Evolutionary conservation across 2,797 vertebrate genomes (phyloP).

Genomic region (Odontamblyopus lacepedii): DNA sequence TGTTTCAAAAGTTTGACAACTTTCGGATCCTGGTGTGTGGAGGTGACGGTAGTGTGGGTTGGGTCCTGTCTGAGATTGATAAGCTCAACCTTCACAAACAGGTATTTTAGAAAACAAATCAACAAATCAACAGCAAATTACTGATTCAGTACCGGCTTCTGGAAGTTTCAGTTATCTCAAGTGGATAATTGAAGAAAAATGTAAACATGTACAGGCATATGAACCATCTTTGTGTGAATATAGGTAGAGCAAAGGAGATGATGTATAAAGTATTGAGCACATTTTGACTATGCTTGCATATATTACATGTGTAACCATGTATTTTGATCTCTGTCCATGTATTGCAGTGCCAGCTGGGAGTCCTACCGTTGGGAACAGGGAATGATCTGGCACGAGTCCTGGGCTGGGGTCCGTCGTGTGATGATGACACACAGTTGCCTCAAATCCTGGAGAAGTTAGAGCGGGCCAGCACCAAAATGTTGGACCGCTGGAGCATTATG

Average conservation of each 20-base stretch:
- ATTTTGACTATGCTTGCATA: not conserved
- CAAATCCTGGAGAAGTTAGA: constrained; percentile 97
- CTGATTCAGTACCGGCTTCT: not conserved
- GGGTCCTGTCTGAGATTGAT: constrained; percentile 98
- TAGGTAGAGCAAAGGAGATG: not conserved
- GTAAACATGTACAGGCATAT: not conserved
- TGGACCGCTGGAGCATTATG: constrained; percentile 99
- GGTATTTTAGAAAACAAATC: constrained; percentile 58
- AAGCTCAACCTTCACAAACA: constrained; percentile 97
- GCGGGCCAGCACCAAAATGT: constrained; percentile 97
- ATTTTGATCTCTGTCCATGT: not conserved
- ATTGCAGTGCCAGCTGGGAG: constrained; percentile 93
- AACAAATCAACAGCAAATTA: not conserved
- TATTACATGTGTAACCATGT: not conserved
- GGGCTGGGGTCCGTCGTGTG: constrained; percentile 95
- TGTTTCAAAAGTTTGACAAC: constrained; percentile 99
- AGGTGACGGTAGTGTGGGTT: constrained; percentile 96
- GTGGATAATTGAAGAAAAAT: not conserved
- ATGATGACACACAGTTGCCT: constrained; percentile 95
- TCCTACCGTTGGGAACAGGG: constrained; percentile 93
- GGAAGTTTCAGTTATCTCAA: not conserved
- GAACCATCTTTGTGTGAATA: not conserved
- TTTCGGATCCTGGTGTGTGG: constrained; percentile 98
- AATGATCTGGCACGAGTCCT: constrained; percentile 96
- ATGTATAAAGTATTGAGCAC: not conserved